Evolutionary conservation across 2,113 vertebrate genomes (phyloP).

Genomic region (Microtus oregoni): DNA sequence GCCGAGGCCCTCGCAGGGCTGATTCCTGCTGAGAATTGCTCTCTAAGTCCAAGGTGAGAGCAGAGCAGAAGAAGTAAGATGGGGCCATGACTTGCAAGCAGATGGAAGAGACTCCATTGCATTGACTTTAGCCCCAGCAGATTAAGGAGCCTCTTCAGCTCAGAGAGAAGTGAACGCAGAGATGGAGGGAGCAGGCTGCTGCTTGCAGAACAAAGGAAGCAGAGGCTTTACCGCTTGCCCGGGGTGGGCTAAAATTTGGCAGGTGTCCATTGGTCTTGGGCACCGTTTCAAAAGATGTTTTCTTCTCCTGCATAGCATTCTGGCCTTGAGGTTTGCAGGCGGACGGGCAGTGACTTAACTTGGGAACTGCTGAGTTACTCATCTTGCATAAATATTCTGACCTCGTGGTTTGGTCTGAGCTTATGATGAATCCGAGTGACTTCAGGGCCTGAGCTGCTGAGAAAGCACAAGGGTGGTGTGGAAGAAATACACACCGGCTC

Average conservation of each 20-base stretch:
- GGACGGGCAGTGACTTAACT: neutral
- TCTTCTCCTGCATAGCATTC: neutral
- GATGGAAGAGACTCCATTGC: neutral
- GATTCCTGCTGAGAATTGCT: neutral
- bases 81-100: neutral
- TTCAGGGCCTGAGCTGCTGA: neutral
- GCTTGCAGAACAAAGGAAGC: neutral
- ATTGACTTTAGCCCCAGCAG: neutral
- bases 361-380: neutral
- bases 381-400: neutral
- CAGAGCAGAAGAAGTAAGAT: neutral
- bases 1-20: neutral
- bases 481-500: neutral
- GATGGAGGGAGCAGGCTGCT: neutral
- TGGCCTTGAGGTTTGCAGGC: neutral
- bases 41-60: neutral
- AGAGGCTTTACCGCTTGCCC: neutral
- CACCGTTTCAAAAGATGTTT: slow-evolving; percentile 12
- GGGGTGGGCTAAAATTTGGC: neutral
- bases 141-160: neutral
- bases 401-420: neutral
- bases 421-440: neutral
- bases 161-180: neutral
- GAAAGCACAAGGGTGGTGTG: neutral
- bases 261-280: neutral